Evolutionary conservation across 2,113 vertebrate genomes (phyloP).

Genomic region (Chloebia gouldiae): DNA sequence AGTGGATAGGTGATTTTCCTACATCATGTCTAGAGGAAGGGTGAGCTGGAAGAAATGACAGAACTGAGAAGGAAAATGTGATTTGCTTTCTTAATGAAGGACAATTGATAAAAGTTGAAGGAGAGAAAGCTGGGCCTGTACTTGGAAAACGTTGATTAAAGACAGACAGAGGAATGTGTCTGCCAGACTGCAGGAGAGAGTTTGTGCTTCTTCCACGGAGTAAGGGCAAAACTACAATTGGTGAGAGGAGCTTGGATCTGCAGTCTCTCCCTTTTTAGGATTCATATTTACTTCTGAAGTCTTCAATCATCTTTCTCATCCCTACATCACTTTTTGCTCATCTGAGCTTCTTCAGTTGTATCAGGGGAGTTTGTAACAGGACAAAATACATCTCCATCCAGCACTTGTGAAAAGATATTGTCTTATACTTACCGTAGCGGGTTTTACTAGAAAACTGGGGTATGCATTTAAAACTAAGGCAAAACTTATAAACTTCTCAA

Average conservation of each 20-base stretch:
- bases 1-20: neutral
- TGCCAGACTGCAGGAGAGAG: slow-evolving; percentile 5
- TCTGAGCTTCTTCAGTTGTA: neutral
- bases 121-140: neutral
- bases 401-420: neutral
- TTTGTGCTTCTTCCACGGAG: neutral
- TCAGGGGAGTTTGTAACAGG: neutral
- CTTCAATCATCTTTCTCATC: neutral
- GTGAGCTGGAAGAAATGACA: neutral
- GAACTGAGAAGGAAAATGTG: neutral
- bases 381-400: neutral
- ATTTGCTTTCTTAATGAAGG: slow-evolving; percentile 14
- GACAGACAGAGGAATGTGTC: neutral
- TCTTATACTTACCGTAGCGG: neutral
- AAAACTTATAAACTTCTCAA: neutral
- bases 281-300: neutral
- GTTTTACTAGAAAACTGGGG: neutral
- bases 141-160: slow-evolving; percentile 49
- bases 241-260: neutral
- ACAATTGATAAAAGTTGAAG: slow-evolving; percentile 9
- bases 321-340: neutral
- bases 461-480: neutral
- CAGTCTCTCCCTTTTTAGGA: neutral
- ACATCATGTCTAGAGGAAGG: neutral
- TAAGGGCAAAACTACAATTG: slow-evolving; percentile 3